Base-by-base conservation (phyloP, 2,888 invertebrate species). In the Spicauda simplicius region DNA sequence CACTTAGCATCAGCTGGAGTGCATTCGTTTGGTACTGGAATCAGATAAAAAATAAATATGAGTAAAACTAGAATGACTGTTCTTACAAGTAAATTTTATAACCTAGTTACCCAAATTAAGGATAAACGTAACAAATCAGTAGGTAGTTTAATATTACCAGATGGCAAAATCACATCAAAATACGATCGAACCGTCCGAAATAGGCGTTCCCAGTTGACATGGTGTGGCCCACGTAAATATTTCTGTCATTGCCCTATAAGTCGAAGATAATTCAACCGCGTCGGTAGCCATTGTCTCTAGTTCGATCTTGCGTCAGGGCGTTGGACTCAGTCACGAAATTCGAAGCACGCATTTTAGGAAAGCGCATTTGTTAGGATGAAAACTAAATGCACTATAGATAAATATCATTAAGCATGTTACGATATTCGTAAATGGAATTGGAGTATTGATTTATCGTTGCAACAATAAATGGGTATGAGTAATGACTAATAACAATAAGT, bases 231-330 rank as follows among this genome's bases (percentile, higher is more conserved):
- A 82, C 78, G 75, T 76, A 76, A 76, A 74, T 76, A 78, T 73
- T 77, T 76, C 78, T 76, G 82, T 83, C 84, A 82, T 79, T 79
- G 75, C 86, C 85, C 78, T 86, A 86, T 84, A 87, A 83, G 87
- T 80, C 79, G 76, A 81, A 85, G 80, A 87, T 86, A 82, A 80
- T 80, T 80, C 75, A 80, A 69, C 71, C 54, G 71, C 73, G 74
- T 73, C 71, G 73, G 72, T 72, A 75, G 76, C 77, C 75, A 81
- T 85, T 83, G 81, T 80, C 77, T 81, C 16, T 18, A 18, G 59
- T 33, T 48, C 63, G 66, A 70, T 68, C 63, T 65, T 63, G 53
- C 68, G 68, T 67, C 52, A 66, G 65, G 54, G 19, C 45, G 18
- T 41, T 37, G 64, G 20, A 50, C 45, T 59, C 59, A 65, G 65